A percentile compares a stretch with the other conserved stretches of the same genome.
phyloP scores from a whole-genome alignment of 37 sponge, comb jelly and placozoan genomes.

The Mnemiopsis leidyi region DNA sequence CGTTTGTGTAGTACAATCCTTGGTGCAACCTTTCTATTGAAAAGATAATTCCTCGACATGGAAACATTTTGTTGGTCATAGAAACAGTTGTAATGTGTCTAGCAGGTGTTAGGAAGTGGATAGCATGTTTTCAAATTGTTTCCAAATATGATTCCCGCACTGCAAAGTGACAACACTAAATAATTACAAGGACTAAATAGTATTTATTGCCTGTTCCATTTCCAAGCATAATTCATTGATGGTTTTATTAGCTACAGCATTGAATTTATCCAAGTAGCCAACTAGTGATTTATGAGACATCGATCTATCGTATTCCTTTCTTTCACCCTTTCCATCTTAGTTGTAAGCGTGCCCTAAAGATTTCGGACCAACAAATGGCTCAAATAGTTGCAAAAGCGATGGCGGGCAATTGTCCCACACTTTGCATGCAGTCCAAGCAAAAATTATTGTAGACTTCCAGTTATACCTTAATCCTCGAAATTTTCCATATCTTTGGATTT shows the following conservation, averaged over 20 bases:
- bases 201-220: no score
- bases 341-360: constrained; percentile 41
- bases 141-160: no score
- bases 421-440: constrained; percentile 76
- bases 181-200: no score
- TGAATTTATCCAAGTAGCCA: background rate
- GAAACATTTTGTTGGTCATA: no score
- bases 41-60: no score
- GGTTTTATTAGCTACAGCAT: background rate
- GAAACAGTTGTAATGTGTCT: no score
- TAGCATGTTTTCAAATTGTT: no score
- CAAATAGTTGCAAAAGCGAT: constrained; percentile 28
- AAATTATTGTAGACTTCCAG: constrained; percentile 87
- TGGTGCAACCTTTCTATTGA: no score
- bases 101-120: no score
- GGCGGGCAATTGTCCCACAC: constrained; percentile 75
- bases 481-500: constrained; percentile 65
- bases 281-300: background rate
- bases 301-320: constrained; percentile 71
- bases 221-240: background rate
- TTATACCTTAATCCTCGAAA: constrained; percentile 66
- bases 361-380: constrained; percentile 20
- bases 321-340: constrained; percentile 67
- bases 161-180: no score
- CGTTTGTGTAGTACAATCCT: no score